Conservation (phyloP, 92 coral and sea anemone species). For the Diadumene lineata region DNA sequence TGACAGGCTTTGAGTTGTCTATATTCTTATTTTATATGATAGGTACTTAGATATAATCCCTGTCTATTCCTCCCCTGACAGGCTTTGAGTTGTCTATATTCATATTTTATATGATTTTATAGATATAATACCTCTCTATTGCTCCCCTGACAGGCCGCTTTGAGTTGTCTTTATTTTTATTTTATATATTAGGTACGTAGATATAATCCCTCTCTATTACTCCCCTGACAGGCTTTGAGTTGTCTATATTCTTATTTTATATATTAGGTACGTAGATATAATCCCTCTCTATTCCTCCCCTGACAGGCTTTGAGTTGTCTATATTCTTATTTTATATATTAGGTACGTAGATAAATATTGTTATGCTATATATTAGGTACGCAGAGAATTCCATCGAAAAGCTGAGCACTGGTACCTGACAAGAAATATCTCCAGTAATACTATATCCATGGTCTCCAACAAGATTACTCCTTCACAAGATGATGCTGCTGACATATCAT, state of each 20-base stretch:
- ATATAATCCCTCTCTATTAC: too few species aligned
- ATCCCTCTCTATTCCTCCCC: too few species aligned
- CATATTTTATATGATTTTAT: too few species aligned
- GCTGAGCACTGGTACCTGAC: slow-evolving; percentile 43
- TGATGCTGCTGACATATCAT: background rate
- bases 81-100: background rate
- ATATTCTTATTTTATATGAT: too few species aligned
- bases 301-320: background rate
- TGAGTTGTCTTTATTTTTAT: too few species aligned
- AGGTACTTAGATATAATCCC: too few species aligned
- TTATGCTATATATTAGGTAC: slow-evolving; percentile 19
- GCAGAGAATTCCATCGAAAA: slow-evolving; percentile 56
- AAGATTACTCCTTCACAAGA: slow-evolving; percentile 16
- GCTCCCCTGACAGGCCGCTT: too few species aligned
- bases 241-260: background rate
- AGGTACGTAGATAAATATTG: background rate
- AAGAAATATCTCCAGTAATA: slow-evolving; percentile 31
- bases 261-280: background rate
- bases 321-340: background rate
- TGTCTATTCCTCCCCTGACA: background rate
- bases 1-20: too few species aligned
- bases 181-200: too few species aligned
- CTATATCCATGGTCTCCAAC: slow-evolving; percentile 16
- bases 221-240: too few species aligned
- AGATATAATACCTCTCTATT: too few species aligned